These are phyloP conservation scores for Falco berigora DNA, from an alignment of 2,797 vertebrate species.

Conservation along the genomic window DNA sequence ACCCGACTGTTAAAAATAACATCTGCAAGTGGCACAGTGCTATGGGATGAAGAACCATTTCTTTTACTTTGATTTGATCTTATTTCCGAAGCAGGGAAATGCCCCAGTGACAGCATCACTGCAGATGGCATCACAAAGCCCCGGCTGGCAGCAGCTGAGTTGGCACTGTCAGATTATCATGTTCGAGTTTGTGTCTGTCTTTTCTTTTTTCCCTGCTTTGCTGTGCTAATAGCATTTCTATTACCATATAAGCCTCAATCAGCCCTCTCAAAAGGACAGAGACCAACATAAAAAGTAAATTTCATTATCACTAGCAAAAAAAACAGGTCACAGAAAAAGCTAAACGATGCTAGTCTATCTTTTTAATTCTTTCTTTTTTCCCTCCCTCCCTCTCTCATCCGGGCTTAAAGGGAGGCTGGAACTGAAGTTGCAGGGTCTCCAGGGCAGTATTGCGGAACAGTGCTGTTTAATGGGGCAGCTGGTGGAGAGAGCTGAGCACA, in stretches of 20 bases:
- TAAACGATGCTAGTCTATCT: background rate
- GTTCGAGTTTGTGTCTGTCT: conserved; percentile 7
- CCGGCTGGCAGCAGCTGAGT: conserved; percentile 38
- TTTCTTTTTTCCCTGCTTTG: background rate
- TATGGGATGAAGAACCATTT: background rate
- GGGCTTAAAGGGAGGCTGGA: conserved; percentile 2
- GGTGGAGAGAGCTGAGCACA: conserved; percentile 47
- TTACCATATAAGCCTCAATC: background rate
- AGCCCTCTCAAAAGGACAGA: background rate
- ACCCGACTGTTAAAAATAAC: background rate
- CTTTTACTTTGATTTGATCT: conserved; percentile 41
- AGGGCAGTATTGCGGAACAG: conserved; percentile 14
- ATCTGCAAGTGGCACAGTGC: background rate
- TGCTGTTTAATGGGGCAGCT: conserved; percentile 65
- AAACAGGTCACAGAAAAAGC: background rate
- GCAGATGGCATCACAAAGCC: conserved; percentile 64
- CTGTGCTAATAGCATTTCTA: conserved; percentile 26
- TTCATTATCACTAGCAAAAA: background rate
- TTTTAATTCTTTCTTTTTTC: background rate
- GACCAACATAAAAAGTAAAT: conserved; percentile 2
- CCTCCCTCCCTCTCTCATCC: background rate
- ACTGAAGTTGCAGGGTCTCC: conserved; percentile 36
- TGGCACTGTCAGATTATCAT: conserved; percentile 38
- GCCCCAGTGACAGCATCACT: conserved; percentile 1
- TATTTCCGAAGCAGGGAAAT: conserved; percentile 34